phyloP scores from a whole-genome alignment of 2,888 invertebrate species.

The Trichogramma evanescens region DNA sequence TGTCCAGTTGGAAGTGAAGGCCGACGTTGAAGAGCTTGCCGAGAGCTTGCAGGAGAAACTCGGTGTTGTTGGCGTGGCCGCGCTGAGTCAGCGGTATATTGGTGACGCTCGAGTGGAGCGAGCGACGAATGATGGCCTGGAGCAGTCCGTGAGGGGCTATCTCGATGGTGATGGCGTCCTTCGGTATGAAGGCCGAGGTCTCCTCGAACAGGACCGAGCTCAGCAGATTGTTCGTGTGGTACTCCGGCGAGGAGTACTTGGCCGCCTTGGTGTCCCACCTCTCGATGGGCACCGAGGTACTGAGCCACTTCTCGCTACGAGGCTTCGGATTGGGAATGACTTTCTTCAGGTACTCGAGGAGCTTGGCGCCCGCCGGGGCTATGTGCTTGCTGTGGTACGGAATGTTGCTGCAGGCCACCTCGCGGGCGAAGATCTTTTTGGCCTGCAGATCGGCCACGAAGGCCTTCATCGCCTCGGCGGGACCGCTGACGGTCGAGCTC shows the following conservation, averaged over 20 bases:
- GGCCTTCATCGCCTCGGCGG: constrained; percentile 58
- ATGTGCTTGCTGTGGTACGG: constrained; percentile 87
- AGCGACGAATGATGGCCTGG: constrained; percentile 77
- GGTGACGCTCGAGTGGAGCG: constrained; percentile 60
- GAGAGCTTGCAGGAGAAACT: constrained; percentile 56
- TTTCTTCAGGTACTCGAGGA: constrained; percentile 58
- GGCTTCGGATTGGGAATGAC: constrained; percentile 61
- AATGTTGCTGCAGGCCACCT: constrained; percentile 79
- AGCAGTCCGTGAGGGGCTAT: constrained; percentile 85
- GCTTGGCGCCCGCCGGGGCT: constrained; percentile 60
- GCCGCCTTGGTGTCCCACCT: constrained; percentile 65
- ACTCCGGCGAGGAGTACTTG: constrained; percentile 71
- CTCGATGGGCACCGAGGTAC: constrained; percentile 68
- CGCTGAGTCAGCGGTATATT: constrained; percentile 72
- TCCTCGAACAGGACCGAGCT: constrained; percentile 71
- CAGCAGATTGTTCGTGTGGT: constrained; percentile 79
- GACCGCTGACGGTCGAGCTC: constrained; percentile 84
- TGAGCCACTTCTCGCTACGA: constrained; percentile 74
- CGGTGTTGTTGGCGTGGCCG: constrained; percentile 59
- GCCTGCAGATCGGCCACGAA: constrained; percentile 59
- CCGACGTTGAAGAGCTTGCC: constrained; percentile 74
- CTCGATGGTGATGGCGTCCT: constrained; percentile 77
- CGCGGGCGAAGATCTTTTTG: constrained; percentile 71
- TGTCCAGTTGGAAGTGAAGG: constrained; percentile 59
- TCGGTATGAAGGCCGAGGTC: constrained; percentile 69